These are phyloP conservation scores for Tringa solitaria DNA, from an alignment of 2,113 vertebrate species.

Conservation along the genomic window DNA sequence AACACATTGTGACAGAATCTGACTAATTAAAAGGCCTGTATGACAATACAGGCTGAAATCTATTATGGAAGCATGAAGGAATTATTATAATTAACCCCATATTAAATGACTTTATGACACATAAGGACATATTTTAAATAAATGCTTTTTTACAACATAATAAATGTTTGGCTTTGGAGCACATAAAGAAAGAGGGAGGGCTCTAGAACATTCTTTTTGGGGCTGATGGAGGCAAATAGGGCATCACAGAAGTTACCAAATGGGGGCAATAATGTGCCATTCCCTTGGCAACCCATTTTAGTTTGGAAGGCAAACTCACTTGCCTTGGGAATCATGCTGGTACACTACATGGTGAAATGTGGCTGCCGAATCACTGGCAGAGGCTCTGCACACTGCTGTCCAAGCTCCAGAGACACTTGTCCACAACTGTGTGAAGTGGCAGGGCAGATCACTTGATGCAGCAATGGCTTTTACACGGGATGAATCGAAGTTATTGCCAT, in stretches of 20 bases:
- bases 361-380: background rate
- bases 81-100: background rate
- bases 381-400: accelerated
- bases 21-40: background rate
- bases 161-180: background rate
- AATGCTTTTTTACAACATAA: background rate
- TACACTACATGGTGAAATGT: background rate
- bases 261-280: background rate
- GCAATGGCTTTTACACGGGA: background rate
- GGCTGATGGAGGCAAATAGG: background rate
- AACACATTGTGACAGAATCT: background rate
- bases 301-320: background rate
- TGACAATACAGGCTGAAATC: background rate
- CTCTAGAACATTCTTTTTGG: background rate
- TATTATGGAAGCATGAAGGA: background rate
- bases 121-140: background rate
- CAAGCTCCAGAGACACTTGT: background rate
- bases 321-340: background rate
- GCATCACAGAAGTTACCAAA: background rate
- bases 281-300: background rate
- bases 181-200: background rate
- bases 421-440: accelerated
- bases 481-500: background rate
- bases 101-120: background rate
- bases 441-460: background rate